Conservation (phyloP, 2,888 invertebrate genomes). For the Camponotus fellah region DNA sequence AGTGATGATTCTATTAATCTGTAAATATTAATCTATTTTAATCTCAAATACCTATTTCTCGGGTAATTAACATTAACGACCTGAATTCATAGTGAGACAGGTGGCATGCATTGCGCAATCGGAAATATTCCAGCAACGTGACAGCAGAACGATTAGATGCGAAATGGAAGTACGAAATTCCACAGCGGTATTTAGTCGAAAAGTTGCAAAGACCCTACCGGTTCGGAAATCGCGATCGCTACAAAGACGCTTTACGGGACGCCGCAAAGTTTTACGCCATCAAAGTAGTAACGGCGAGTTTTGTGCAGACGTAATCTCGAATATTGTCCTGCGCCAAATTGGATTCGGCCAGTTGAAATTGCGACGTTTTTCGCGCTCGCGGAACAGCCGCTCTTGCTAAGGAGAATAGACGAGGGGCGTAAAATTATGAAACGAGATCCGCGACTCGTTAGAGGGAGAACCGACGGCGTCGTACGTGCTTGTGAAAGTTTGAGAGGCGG, state of each 20-base stretch:
- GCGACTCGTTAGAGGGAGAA: conserved; percentile 1
- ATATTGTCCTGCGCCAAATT: conserved; percentile 43
- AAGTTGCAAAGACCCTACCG: conserved; percentile 21
- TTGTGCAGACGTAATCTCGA: conserved; percentile 33
- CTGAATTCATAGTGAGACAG: not conserved
- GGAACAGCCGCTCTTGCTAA: not conserved
- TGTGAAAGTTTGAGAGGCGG: conserved; percentile 62
- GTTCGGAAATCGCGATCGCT: conserved; percentile 30
- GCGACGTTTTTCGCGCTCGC: conserved; percentile 11
- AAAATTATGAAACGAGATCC: conserved; percentile 53
- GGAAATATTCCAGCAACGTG: not conserved
- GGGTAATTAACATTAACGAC: not conserved
- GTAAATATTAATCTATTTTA: not conserved
- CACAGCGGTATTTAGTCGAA: conserved; percentile 38
- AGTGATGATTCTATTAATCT: not conserved
- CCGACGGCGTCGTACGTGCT: conserved; percentile 60
- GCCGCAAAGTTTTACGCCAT: conserved; percentile 31
- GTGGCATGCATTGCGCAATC: not conserved
- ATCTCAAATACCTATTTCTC: not conserved
- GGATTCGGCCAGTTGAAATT: conserved; percentile 40
- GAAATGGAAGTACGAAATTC: not conserved
- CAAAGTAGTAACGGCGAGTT: conserved; percentile 14
- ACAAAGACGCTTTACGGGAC: conserved; percentile 55
- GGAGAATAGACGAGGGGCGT: not conserved
- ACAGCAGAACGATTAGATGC: not conserved